Evolutionary conservation across 2,888 invertebrate species (phyloP).

Genomic region (Dasysyrphus tricinctus): DNA sequence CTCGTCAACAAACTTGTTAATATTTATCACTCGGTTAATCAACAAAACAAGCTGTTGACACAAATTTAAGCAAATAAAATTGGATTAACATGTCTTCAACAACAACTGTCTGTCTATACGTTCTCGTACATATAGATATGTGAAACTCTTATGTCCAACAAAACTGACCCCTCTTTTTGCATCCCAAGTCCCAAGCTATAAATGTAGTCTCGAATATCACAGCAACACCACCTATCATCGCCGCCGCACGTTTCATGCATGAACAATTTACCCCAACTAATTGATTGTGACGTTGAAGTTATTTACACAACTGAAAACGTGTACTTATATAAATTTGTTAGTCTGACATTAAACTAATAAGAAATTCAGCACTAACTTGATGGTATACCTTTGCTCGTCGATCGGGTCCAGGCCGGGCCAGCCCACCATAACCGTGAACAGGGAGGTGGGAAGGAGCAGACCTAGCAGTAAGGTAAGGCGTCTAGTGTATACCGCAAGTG

Average conservation of each 20-base stretch:
- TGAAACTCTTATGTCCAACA: neutral
- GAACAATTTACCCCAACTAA: constrained; percentile 62
- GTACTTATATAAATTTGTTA: constrained; percentile 71
- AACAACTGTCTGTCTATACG: constrained; percentile 28
- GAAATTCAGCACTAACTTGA: constrained; percentile 68
- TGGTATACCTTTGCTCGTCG: constrained; percentile 13
- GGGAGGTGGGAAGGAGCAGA: neutral
- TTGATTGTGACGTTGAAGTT: constrained; percentile 72
- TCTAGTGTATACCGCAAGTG: constrained; percentile 53
- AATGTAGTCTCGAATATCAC: neutral
- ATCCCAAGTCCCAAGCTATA: constrained; percentile 1
- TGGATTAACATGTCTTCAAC: constrained; percentile 67
- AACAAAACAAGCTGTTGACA: constrained; percentile 52
- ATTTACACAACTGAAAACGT: constrained; percentile 66
- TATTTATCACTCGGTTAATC: constrained; percentile 53
- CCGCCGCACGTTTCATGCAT: constrained; percentile 28
- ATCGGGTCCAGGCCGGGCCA: neutral
- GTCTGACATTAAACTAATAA: constrained; percentile 73
- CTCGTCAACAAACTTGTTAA: constrained; percentile 52
- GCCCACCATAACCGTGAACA: constrained; percentile 15
- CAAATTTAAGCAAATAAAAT: constrained; percentile 61
- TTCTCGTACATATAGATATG: neutral
- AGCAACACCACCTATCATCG: constrained; percentile 27
- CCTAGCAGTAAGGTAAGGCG: neutral
- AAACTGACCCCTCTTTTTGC: constrained; percentile 10